These are phyloP conservation scores for Lepus europaeus DNA, from an alignment of 2,113 vertebrate species.

Conservation along the genomic window DNA sequence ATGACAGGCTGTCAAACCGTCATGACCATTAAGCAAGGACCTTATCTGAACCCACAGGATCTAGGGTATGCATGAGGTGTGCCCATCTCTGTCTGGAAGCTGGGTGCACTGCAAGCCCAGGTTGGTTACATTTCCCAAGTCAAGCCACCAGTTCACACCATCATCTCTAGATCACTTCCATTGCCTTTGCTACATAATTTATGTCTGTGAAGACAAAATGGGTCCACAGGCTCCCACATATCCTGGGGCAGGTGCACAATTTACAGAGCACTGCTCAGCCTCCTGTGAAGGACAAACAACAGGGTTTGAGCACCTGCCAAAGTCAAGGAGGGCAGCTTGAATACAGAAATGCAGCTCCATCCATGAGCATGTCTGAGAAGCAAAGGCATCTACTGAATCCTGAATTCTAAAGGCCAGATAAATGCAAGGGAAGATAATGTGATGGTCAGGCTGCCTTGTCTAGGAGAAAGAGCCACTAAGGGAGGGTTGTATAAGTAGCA, in stretches of 20 bases:
- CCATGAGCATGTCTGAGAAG: too few species aligned
- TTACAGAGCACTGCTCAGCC: neutral
- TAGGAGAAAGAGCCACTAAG: neutral
- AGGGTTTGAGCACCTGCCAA: neutral
- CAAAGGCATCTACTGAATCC: neutral
- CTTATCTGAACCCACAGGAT: neutral
- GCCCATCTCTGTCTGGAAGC: neutral
- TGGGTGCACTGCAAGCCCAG: neutral
- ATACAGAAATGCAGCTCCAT: neutral
- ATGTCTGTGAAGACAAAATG: neutral
- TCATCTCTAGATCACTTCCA: neutral
- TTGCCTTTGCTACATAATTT: conserved; percentile 20
- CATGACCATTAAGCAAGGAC: neutral
- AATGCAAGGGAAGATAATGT: too few species aligned
- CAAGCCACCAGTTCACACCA: neutral
- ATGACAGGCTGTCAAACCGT: neutral
- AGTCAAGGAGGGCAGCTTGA: neutral
- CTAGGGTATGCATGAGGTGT: neutral
- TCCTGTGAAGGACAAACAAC: rapidly evolving
- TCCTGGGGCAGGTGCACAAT: neutral
- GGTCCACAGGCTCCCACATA: neutral
- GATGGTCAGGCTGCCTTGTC: too few species aligned
- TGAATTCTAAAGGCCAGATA: neutral
- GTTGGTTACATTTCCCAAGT: neutral
- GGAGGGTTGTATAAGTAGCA: rapidly evolving